A percentile compares a stretch with the other conserved stretches of the same genome.
These are phyloP conservation scores for Cistogaster globosa DNA, from an alignment of 2,888 invertebrate species.

Conservation along the genomic window DNA sequence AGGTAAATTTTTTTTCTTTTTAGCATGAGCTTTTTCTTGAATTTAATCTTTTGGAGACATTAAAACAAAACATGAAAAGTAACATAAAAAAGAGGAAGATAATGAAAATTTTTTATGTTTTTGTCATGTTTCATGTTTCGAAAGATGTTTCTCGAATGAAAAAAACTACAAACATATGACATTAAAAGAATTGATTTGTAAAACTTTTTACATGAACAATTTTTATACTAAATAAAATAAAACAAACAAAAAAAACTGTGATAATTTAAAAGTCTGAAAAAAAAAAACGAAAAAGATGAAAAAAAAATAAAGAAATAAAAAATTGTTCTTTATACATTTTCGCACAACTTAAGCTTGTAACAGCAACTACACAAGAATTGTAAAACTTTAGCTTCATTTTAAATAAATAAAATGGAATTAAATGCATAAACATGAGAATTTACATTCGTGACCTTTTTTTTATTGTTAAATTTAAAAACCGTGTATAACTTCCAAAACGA, in stretches of 20 bases:
- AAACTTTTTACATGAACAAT: conserved; percentile 40
- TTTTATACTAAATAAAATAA: background rate
- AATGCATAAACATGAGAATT: too few species aligned
- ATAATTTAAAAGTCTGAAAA: conserved; percentile 5
- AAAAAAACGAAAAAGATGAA: too few species aligned
- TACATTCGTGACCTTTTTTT: too few species aligned
- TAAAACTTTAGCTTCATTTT: background rate
- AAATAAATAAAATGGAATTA: too few species aligned
- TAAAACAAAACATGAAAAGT: background rate
- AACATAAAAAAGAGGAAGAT: background rate
- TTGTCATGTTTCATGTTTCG: background rate
- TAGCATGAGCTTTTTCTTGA: conserved; percentile 4
- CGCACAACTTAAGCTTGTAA: too few species aligned
- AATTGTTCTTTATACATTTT: too few species aligned
- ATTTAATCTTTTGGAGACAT: conserved; percentile 1
- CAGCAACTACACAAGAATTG: background rate
- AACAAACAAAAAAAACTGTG: conserved; percentile 7
- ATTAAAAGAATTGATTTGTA: conserved; percentile 13
- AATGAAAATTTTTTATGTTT: background rate
- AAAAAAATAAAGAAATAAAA: too few species aligned
- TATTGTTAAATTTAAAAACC: too few species aligned
- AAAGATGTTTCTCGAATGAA: too few species aligned
- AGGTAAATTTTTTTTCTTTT: background rate
- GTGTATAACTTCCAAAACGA: too few species aligned
- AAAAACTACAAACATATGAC: background rate